phyloP scores from a whole-genome alignment of 92 coral and sea anemone genomes.

The Porites divaricata region DNA sequence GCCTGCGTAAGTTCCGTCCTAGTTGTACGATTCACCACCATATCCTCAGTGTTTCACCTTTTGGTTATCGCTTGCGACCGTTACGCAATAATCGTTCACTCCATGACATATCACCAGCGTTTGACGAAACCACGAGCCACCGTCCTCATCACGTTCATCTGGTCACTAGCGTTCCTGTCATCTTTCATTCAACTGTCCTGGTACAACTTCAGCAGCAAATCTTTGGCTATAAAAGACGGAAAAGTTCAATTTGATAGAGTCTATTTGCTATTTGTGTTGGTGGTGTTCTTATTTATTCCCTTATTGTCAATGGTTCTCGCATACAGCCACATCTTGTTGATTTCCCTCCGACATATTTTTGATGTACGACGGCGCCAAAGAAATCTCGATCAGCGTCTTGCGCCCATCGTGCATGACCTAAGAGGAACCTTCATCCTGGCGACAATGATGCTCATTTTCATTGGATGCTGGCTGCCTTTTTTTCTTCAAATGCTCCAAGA shows the following conservation, averaged over 20 bases:
- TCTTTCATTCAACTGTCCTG: constrained; percentile 69
- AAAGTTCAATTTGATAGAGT: constrained; percentile 34
- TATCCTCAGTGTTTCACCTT: constrained; percentile 88
- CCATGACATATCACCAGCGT: constrained; percentile 65
- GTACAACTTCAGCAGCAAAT: constrained; percentile 19
- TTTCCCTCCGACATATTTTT: constrained; percentile 50
- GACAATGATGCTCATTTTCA: constrained; percentile 46
- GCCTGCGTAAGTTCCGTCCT: constrained; percentile 59
- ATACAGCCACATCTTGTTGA: constrained; percentile 36
- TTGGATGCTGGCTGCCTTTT: constrained; percentile 61
- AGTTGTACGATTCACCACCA: constrained; percentile 71
- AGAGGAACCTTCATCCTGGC: constrained; percentile 50
- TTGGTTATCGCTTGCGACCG: constrained; percentile 82
- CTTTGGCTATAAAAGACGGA: constrained; percentile 32
- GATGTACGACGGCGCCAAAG: constrained; percentile 27
- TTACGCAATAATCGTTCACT: constrained; percentile 77
- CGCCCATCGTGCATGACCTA: constrained; percentile 35
- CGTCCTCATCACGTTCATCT: constrained; percentile 33
- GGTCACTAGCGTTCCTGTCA: constrained; percentile 40
- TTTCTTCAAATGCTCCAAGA: constrained; percentile 54
- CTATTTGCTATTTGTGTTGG: constrained; percentile 33
- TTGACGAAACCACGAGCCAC: constrained; percentile 54
- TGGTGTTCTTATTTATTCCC: constrained; percentile 47
- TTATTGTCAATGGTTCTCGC: constrained; percentile 28
- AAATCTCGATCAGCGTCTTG: constrained; percentile 30